Base-by-base conservation (phyloP, 2,113 vertebrate genomes). In the Oreochromis aureus region DNA sequence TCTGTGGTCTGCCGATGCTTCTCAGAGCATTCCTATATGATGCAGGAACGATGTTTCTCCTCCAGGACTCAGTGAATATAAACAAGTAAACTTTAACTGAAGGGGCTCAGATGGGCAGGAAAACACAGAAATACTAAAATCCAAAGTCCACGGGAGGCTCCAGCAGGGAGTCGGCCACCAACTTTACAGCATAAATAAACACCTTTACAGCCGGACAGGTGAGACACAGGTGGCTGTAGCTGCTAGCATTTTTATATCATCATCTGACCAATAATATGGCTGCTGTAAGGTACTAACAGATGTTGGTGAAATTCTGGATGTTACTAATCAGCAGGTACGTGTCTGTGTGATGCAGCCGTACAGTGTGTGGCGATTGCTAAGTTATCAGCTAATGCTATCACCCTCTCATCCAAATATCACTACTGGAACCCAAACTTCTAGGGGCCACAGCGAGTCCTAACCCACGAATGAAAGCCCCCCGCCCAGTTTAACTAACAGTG, bases 291-390 rank as follows among this genome's bases (percentile, higher is more conserved):
- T 0, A 7, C 55, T 4, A 27, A 56, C 18, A 66, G 61, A 66
- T 36, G 1, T n/a, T 66, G 0, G 59, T 66, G 61, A 36, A 36
- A 3, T 0, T 0, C 10, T 63, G 61, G 61, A 0, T n/a, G 18
- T 66, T 66, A 2, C 61, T 66, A 66, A 66, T 63, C 32, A 63
- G 59, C 59, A 63, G 32, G 32, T 41, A 5, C 11, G 11, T 5
- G 41, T n/a, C 61, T 36, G 61, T 66, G 54, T 1, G 54, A 3
- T 13, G 24, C 10, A 24, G 12, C n/a, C 54, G 24, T 22, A 54
- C 51, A 24, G 54, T 55, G 10, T 24, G 54, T 55, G n/a, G 54
- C 2, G 54, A 55, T 12, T 11, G 59, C 18, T 0, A 34, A 2
- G 30, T 61, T 19, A 63, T 63, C 32, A 63, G 32, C 59, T 63